phyloP scores from a whole-genome alignment of 1,140 invertebrate genomes.

The Nomia melanderi region DNA sequence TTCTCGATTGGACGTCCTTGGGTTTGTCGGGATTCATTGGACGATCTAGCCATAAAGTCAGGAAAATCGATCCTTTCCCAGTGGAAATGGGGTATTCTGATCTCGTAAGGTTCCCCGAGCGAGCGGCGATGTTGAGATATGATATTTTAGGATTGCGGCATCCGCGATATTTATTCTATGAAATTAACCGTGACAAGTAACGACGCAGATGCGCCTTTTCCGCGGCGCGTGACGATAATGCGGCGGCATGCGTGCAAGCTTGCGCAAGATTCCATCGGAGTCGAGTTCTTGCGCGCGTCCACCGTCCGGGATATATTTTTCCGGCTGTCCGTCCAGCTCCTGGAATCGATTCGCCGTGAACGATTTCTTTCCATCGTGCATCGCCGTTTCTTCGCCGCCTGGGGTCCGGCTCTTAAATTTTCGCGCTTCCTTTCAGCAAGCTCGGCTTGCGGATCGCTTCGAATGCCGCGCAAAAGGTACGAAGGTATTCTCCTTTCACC shows the following conservation, averaged over 20 bases:
- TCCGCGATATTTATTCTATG: background rate
- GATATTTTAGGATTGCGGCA: slow-evolving; percentile 9
- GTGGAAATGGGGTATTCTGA: background rate
- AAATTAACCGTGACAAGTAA: slow-evolving; percentile 32
- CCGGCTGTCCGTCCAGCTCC: slow-evolving; percentile 25
- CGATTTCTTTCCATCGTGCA: slow-evolving; percentile 30
- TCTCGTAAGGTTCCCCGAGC: too few relatives aligned
- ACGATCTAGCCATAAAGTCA: background rate
- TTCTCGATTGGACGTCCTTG: slow-evolving; percentile 2
- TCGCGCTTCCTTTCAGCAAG: slow-evolving; percentile 40
- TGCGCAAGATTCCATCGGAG: slow-evolving; percentile 7
- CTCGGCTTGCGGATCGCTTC: slow-evolving; percentile 18
- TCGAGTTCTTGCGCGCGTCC: slow-evolving; percentile 15
- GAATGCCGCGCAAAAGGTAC: slow-evolving; percentile 51
- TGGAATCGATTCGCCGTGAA: slow-evolving; percentile 51
- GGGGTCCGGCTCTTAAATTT: slow-evolving; percentile 52
- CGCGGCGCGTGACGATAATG: slow-evolving; percentile 29
- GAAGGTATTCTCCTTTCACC: slow-evolving; percentile 64
- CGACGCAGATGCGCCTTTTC: slow-evolving; percentile 22
- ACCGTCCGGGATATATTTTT: slow-evolving; percentile 33
- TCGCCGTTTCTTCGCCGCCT: background rate
- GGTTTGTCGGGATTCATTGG: background rate
- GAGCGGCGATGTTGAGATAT: slow-evolving; percentile 7
- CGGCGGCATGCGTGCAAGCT: slow-evolving; percentile 30
- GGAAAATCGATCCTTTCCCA: slow-evolving; percentile 11